These are phyloP conservation scores for Ctenosaura bakeri DNA, from an alignment of 2,797 vertebrate species.

Conservation along the genomic window DNA sequence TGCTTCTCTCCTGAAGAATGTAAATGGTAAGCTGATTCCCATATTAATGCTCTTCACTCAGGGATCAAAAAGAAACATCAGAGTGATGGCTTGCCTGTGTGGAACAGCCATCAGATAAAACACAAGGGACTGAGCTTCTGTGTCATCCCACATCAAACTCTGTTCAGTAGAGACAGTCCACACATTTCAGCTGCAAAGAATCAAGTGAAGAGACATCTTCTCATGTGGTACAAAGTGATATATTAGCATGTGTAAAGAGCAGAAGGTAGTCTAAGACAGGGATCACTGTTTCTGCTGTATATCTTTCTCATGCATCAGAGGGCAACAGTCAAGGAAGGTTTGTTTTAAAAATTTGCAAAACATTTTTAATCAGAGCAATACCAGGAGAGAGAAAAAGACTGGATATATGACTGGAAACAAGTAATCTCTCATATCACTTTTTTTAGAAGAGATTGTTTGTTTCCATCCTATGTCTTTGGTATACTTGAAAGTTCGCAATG, in stretches of 20 bases:
- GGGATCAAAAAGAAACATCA: slow-evolving; percentile 9
- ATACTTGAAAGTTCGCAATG: not conserved
- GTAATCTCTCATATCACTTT: not conserved
- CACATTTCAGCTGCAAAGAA: slow-evolving; percentile 13
- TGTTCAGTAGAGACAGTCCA: not conserved
- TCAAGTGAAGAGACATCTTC: not conserved
- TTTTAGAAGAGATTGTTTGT: not conserved
- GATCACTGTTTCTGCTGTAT: not conserved
- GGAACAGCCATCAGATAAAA: slow-evolving; percentile 18
- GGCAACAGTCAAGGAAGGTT: not conserved
- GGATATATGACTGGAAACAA: not conserved
- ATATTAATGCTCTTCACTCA: slow-evolving; percentile 3
- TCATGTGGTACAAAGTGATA: not conserved
- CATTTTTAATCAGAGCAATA: not conserved
- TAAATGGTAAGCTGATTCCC: not conserved
- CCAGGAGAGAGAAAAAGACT: too few relatives aligned
- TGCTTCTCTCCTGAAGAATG: not conserved
- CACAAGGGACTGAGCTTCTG: not conserved
- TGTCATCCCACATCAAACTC: not conserved
- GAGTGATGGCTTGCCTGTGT: not conserved
- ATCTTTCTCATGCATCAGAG: not conserved
- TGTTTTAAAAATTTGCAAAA: not conserved
- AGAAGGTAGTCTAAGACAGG: not conserved
- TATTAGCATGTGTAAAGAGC: not conserved
- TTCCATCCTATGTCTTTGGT: not conserved